phyloP scores from a whole-genome alignment of 2,888 invertebrate species.

The Matsumyia berberina region DNA sequence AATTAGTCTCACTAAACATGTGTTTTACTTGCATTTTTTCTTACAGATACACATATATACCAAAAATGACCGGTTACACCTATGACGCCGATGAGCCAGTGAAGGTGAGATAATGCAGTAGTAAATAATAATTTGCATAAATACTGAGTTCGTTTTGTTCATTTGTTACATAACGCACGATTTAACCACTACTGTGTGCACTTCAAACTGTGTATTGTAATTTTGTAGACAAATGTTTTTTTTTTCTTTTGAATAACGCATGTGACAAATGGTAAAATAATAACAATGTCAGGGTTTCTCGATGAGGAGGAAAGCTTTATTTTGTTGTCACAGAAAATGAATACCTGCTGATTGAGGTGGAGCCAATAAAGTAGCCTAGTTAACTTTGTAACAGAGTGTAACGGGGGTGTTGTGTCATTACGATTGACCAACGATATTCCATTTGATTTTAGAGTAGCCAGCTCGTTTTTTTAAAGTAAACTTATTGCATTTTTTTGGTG shows the following conservation, averaged over 20 bases:
- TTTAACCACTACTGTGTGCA: constrained; percentile 24
- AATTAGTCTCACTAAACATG: constrained; percentile 45
- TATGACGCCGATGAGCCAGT: constrained; percentile 76
- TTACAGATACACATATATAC: constrained; percentile 67
- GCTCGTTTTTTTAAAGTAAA: no score
- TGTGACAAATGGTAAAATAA: constrained; percentile 47
- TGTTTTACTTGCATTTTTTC: constrained; percentile 21
- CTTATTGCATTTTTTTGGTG: no score
- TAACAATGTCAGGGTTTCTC: constrained; percentile 68
- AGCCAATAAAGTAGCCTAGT: constrained; percentile 1
- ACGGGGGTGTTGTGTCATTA: background rate
- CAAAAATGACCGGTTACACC: constrained; percentile 75
- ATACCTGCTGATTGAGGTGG: background rate
- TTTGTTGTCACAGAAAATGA: constrained; percentile 1
- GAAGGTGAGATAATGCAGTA: constrained; percentile 66
- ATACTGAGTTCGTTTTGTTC: constrained; percentile 43
- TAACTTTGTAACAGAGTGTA: background rate
- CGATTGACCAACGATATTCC: background rate
- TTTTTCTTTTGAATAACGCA: constrained; percentile 7
- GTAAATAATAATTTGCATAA: constrained; percentile 66
- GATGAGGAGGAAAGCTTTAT: constrained; percentile 29
- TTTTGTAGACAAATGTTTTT: constrained; percentile 40
- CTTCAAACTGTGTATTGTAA: constrained; percentile 29
- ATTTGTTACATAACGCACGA: constrained; percentile 35
- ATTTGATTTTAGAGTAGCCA: no score